Evolutionary conservation across 2,113 vertebrate species (phyloP).

Genomic region (Neomonachus schauinslandi): DNA sequence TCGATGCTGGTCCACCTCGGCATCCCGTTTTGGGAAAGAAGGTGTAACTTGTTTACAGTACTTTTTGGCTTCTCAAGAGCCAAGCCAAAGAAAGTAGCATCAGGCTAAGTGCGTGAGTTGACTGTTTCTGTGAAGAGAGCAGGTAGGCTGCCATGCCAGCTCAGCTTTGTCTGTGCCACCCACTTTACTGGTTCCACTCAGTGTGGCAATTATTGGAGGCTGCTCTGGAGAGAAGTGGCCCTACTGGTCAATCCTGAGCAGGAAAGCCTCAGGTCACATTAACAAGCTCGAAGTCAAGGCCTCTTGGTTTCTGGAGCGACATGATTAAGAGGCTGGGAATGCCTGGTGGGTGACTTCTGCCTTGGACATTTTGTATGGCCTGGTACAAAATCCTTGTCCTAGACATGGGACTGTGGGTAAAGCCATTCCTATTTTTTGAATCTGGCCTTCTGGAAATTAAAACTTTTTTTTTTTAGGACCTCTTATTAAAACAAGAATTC

Average conservation of each 20-base stretch:
- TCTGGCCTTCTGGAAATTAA: background rate
- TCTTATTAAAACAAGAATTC: background rate
- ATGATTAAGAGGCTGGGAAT: background rate
- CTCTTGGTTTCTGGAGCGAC: constrained; percentile 40
- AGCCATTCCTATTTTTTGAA: background rate
- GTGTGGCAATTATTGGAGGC: background rate
- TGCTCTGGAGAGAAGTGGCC: background rate
- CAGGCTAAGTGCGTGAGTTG: background rate
- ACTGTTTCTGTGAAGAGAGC: background rate
- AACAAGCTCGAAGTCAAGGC: background rate
- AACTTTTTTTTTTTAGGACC: background rate
- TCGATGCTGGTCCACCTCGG: background rate
- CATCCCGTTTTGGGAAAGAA: background rate
- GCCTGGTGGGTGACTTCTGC: constrained; percentile 5
- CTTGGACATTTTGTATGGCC: background rate
- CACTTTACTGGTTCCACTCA: background rate
- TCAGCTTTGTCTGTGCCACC: background rate
- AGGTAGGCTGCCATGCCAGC: background rate
- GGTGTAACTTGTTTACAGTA: background rate
- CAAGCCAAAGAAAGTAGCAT: background rate
- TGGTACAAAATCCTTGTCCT: background rate
- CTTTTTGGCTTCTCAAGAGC: background rate
- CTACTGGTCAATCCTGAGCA: background rate
- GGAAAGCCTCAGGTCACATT: background rate
- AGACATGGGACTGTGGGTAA: background rate